Base-by-base conservation (phyloP, 2,113 vertebrate genomes). In the Saguinus midas region DNA sequence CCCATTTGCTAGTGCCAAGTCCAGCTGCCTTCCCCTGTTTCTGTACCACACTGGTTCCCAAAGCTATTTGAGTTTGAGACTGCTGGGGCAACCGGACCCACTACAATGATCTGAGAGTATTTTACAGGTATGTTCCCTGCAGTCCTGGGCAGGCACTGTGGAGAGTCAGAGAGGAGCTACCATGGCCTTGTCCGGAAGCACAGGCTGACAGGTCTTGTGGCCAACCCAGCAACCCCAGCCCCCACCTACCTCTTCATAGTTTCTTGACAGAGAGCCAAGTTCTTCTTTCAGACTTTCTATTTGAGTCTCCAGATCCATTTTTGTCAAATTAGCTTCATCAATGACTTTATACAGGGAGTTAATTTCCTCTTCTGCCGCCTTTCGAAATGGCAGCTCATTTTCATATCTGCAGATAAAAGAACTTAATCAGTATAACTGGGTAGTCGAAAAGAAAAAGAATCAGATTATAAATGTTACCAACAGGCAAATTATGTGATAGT, bases 311-410 rank as follows among this genome's bases (percentile, higher is more conserved):
- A 99, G 99, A 93, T 99, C 99, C 6, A 97, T 98, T 98, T 99
- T 99, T n/a, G 99, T 99, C 94, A 99, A 98, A 96, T 98, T 98
- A 35, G 99, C 99, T 87, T 99, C 99, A 90, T 99, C 99, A 16
- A 99, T 99, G 97, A 99, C 99, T 98, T 99, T 99, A 97, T 99
- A 99, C 23, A 99, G 98, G 55, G 99, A 99, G 93, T 98, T 99
- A 87, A 99, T 99, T 98, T 99, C 99, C 73, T 99, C 99, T 98
- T 99, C 99, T 43, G 99, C 98, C 2, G 99, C 99, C 95, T 99
- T 99, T 97, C 99, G 98, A 98, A 99, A 99, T 0, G 99, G 99
- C 95, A 99, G 99, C 92, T 99, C 99, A n/a, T 98, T 99, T 98
- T 99, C 99, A 70, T 99, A 99, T 97, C 99, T 99, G 98, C 85